A percentile compares a stretch with the other conserved stretches of the same genome.
Evolutionary conservation across 2,888 invertebrate species (phyloP).

Genomic region (Onchidella celtica): DNA sequence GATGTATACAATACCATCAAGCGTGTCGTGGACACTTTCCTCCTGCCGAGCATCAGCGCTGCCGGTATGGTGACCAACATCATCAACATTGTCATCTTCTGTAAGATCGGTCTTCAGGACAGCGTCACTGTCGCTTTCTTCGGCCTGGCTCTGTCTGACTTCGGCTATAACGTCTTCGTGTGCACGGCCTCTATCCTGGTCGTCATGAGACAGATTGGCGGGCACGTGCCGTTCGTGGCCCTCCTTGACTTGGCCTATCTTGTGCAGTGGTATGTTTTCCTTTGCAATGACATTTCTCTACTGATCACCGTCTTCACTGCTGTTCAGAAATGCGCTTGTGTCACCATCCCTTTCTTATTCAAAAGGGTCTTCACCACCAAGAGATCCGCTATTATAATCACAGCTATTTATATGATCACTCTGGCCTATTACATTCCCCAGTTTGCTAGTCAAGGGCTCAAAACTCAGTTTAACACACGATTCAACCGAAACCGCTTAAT

Average conservation of each 20-base stretch:
- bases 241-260: slow-evolving; percentile 7
- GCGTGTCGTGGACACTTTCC: too few relatives aligned
- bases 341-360: slow-evolving; percentile 25
- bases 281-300: slow-evolving; percentile 5
- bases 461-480: background rate
- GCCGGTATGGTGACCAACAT: background rate
- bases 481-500: slow-evolving; percentile 1
- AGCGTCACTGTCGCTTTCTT: background rate
- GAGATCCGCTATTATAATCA: background rate
- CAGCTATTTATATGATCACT: background rate
- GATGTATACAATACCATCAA: too few relatives aligned
- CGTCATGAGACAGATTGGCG: too few relatives aligned
- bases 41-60: too few relatives aligned
- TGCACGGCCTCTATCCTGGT: too few relatives aligned
- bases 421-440: slow-evolving; percentile 1
- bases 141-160: background rate
- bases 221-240: slow-evolving; percentile 1
- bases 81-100: slow-evolving; percentile 25
- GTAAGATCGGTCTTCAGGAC: background rate
- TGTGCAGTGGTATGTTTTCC: background rate
- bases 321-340: slow-evolving; percentile 34
- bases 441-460: background rate
- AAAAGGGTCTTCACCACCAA: slow-evolving; percentile 12
- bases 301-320: slow-evolving; percentile 25
- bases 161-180: slow-evolving; percentile 11